Percentiles rank a stretch among this genome's conserved stretches.
phyloP scores from a whole-genome alignment of 2,888 invertebrate species.

The Lottia scabra region DNA sequence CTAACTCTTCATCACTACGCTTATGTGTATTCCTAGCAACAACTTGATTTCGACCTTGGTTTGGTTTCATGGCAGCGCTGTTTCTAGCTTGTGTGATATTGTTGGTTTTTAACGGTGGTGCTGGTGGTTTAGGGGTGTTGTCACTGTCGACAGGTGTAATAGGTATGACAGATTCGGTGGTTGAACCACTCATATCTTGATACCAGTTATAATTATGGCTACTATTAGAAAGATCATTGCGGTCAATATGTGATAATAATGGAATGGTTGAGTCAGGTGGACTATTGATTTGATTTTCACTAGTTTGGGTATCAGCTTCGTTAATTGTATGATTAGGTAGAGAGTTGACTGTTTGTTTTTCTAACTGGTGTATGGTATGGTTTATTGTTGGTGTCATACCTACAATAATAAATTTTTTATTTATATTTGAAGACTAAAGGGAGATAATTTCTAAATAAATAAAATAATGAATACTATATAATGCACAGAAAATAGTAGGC shows the following conservation, averaged over 20 bases:
- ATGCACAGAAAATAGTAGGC: too few relatives aligned
- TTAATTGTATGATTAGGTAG: not conserved
- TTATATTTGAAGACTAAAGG: not conserved
- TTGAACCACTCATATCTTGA: slow-evolving; percentile 70
- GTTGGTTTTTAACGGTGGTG: slow-evolving; percentile 55
- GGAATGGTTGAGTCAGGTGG: slow-evolving; percentile 1
- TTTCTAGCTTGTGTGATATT: slow-evolving; percentile 49
- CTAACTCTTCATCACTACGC: slow-evolving; percentile 71
- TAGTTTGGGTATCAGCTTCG: not conserved
- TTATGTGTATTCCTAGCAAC: slow-evolving; percentile 81
- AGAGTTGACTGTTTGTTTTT: not conserved
- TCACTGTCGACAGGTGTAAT: slow-evolving; percentile 73
- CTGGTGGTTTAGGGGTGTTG: not conserved
- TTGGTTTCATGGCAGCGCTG: slow-evolving; percentile 76
- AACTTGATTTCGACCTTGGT: slow-evolving; percentile 88
- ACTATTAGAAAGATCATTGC: not conserved
- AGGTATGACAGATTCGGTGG: slow-evolving; percentile 75
- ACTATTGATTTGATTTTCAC: slow-evolving; percentile 1
- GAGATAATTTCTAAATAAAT: not conserved
- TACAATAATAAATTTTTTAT: slow-evolving; percentile 46
- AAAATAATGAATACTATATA: not conserved
- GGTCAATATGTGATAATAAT: not conserved
- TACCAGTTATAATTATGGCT: slow-evolving; percentile 16
- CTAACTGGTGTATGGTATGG: slow-evolving; percentile 58
- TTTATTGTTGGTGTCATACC: slow-evolving; percentile 73